phyloP scores from a whole-genome alignment of 1,140 invertebrate genomes.

The Pararge aegeria region DNA sequence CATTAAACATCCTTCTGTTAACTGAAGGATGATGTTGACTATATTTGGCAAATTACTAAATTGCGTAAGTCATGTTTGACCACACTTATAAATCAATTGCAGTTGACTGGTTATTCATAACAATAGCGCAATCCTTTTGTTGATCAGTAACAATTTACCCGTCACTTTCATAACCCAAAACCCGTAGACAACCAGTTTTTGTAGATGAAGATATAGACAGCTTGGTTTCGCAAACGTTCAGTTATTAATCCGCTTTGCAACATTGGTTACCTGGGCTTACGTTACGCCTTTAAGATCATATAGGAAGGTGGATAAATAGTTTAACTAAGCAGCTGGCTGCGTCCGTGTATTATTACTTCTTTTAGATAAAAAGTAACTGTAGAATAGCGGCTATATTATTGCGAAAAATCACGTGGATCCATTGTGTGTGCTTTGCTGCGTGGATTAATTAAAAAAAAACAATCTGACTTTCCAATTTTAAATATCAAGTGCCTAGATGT shows the following conservation, averaged over 20 bases:
- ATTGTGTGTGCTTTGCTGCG: no score
- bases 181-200: conserved; percentile 52
- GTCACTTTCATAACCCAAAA: conserved; percentile 47
- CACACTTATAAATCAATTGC: conserved; percentile 41
- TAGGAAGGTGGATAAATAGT: not conserved
- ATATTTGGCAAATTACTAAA: no score
- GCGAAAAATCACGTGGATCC: no score
- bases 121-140: conserved; percentile 53
- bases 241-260: conserved; percentile 60
- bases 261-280: conserved; percentile 18
- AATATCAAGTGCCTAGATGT: no score
- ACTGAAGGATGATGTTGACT: no score
- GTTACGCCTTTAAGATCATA: conserved; percentile 1
- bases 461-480: no score
- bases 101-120: conserved; percentile 38
- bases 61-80: conserved; percentile 16
- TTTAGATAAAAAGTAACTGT: no score
- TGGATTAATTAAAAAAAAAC: no score
- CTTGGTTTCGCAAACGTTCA: conserved; percentile 47
- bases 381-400: no score
- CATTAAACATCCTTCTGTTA: no score
- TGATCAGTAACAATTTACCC: conserved; percentile 55
- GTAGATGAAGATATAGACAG: conserved; percentile 65
- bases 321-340: no score
- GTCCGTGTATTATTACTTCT: no score